Evolutionary conservation across 2,888 invertebrate species (phyloP).

Genomic region (Nomada lathburiana): DNA sequence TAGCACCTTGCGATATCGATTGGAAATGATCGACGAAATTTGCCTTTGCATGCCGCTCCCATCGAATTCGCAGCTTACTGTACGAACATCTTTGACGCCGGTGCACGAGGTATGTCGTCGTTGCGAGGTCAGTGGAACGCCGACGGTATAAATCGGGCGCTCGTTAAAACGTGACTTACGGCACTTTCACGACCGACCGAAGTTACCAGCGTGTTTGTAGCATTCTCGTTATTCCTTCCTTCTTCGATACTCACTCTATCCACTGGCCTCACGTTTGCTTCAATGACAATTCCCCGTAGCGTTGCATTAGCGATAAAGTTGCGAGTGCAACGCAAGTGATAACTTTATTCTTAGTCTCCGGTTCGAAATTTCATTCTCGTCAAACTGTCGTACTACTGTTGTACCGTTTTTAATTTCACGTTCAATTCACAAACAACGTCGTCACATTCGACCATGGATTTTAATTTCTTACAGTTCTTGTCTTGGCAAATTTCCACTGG

Average conservation of each 20-base stretch:
- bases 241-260: constrained; percentile 29
- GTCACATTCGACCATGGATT: no score
- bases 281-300: neutral
- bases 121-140: constrained; percentile 64
- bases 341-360: neutral
- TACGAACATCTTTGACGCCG: constrained; percentile 23
- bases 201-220: constrained; percentile 50
- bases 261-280: constrained; percentile 22
- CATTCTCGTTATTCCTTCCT: constrained; percentile 36
- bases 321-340: neutral
- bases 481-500: no score
- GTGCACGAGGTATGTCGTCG: constrained; percentile 37
- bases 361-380: neutral
- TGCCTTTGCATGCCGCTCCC: constrained; percentile 35
- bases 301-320: constrained; percentile 11
- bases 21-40: constrained; percentile 25
- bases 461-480: no score
- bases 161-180: constrained; percentile 68
- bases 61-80: constrained; percentile 37
- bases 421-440: no score
- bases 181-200: constrained; percentile 62
- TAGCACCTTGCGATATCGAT: constrained; percentile 21
- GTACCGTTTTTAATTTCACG: no score
- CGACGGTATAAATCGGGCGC: constrained; percentile 62
- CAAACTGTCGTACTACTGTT: neutral